Evolutionary conservation across 1,140 invertebrate species (phyloP), one percentile per base, ranked within the genome.

Genomic region (Platyscapa corneri): DNA sequence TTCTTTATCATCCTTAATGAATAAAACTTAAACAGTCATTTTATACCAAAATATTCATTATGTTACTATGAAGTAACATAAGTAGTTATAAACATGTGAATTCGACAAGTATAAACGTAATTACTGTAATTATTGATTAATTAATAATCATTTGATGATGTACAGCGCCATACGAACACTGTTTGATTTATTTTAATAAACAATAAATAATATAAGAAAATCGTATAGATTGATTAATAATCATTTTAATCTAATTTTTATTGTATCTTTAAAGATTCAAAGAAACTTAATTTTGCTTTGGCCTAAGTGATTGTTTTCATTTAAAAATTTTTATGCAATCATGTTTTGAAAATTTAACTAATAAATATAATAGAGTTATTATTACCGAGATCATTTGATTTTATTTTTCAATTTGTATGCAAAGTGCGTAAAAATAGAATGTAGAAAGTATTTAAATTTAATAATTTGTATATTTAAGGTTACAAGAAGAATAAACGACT

Each of bases 11-110:
- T 86, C 49, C 60, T 82, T 30, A 37, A 37, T 42, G 39, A n/a
- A 82, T 86, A 46, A 60, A 82, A 77, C 67, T n/a, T 76, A 81
- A 85, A 89, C 83, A 81, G 87, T 89, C 87, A 89, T 90, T 90
- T 90, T 90, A 89, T 90, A 90, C 87, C 88, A 88, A 89, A 90
- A 88, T 89, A 87, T 86, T 87, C 79, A 86, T 83, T 80, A 72
- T 72, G n/a, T n/a, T n/a, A n/a, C n/a, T n/a, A n/a, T n/a, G n/a
- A n/a, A n/a, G n/a, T n/a, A 78, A 67, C 80, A 82, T 82, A 84
- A 80, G 18, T 86, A 86, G 75, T 56, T 83, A 70, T 86, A 86
- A 82, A 46, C 14, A 70, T 78, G 82, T 82, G 78, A 82, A 86
- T 27, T 86, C 34, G 46, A 86, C 70, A 67, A 70, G 34, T 82